Conservation (phyloP, 2,888 invertebrate species). For the Notocelia uddmanniana region DNA sequence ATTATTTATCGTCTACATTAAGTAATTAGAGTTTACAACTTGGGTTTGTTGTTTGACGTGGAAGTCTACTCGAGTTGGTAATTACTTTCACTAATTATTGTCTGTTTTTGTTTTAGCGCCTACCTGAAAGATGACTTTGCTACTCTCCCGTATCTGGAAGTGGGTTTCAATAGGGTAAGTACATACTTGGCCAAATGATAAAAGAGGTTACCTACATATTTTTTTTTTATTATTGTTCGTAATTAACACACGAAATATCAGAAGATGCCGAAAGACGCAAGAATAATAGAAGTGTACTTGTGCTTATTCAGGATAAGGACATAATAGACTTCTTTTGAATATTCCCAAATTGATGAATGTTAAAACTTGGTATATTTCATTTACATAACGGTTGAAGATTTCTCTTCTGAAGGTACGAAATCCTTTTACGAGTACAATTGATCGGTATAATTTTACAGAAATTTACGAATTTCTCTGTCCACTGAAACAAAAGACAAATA, state of each 20-base stretch:
- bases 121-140: conserved; percentile 94
- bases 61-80: neutral
- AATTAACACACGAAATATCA: no score
- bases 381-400: no score
- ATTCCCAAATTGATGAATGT: neutral
- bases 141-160: conserved; percentile 91
- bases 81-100: conserved; percentile 4
- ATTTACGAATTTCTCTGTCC: conserved; percentile 1
- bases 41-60: neutral
- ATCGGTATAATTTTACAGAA: neutral
- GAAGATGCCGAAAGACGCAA: neutral
- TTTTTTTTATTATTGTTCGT: no score
- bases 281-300: neutral
- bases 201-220: no score
- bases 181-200: neutral
- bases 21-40: conserved; percentile 1
- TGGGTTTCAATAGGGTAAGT: conserved; percentile 95
- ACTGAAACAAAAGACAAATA: no score
- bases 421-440: no score
- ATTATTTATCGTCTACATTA: neutral
- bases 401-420: no score
- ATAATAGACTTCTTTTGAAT: neutral
- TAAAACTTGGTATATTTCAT: neutral
- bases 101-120: conserved; percentile 87
- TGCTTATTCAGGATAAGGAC: no score